Evolutionary conservation across 1,140 invertebrate genomes (phyloP).

Genomic region (Aphelenchoides besseyi): DNA sequence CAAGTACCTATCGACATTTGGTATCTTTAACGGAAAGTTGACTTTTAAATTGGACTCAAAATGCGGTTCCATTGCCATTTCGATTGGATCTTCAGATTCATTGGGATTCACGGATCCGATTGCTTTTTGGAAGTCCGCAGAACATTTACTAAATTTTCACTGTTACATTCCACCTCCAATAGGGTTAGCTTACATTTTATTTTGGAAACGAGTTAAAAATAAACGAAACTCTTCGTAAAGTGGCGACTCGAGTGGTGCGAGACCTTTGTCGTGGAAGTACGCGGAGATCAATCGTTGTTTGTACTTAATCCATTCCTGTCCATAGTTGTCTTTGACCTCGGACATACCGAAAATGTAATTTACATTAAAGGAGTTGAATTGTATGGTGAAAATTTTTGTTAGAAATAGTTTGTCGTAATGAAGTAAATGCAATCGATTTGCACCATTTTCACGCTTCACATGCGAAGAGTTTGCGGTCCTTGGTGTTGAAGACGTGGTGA

Average conservation of each 20-base stretch:
- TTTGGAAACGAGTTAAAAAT: constrained; percentile 3
- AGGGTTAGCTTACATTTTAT: constrained; percentile 9
- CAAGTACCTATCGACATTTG: background rate
- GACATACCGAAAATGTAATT: background rate
- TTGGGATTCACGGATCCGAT: background rate
- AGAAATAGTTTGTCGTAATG: background rate
- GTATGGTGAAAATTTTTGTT: background rate
- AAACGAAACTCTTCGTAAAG: background rate
- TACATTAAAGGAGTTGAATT: no score
- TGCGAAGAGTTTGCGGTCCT: no score
- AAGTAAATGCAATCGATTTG: background rate
- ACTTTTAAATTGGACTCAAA: background rate
- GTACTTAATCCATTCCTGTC: background rate
- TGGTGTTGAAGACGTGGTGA: no score
- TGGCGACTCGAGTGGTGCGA: background rate
- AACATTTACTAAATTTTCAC: background rate
- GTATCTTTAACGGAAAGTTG: background rate
- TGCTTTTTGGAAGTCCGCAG: background rate
- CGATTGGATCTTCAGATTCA: background rate
- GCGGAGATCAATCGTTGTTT: background rate
- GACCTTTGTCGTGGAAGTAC: constrained; percentile 2
- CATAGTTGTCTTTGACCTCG: background rate
- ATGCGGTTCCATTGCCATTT: constrained; percentile 6
- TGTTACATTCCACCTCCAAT: no score
- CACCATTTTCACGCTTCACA: no score